Base-by-base conservation (phyloP, 2,797 vertebrate genomes). In the Bothrops alternatus region DNA sequence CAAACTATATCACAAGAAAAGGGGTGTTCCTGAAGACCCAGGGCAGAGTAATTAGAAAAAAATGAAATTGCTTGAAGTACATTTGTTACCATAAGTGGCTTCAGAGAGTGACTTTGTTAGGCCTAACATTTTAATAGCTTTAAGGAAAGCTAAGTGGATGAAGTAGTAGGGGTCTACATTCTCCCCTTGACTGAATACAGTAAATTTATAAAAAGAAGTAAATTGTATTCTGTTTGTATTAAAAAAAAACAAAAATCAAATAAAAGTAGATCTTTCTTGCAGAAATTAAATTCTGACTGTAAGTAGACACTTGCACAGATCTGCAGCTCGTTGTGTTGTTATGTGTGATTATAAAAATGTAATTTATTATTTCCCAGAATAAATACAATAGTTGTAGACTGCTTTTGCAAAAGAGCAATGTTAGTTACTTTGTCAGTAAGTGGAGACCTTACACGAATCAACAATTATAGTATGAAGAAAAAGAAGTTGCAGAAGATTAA, bases 401-500 rank as follows among this genome's bases (percentile, higher is more conserved):
- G 63, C 50, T 25, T 91, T 88, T 93, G 42, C 37, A 90, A 94
- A 56, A 26, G 61, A 89, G 13, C 57, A 85, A 92, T 95, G 65
- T 78, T 93, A 94, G 94, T 94, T 94, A 55, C 32, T 73, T 73
- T 78, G 42, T 8, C 42, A 32, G 6, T 88, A 37, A 93, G 53
- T 82, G 58, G 37, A 93, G 73, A 95, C 92, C 93, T 94, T 93
- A 95, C 88, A 56, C 58, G 92, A 32, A 65, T 69, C 95, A 91
- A 94, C 94, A 92, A 94, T 87, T 92, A 91, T 91, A 94, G 94
- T 94, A 93, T 95, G 95, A 96, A 95, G 0, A 28, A 95, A 58
- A 88, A 90, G 92, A 89, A 82, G 23, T 93, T 94, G 92, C 92
- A 88, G 91, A 63, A 56, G 89, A 95, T 96, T 55, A 91, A 86